A percentile compares a stretch with the other conserved stretches of the same genome.
These are phyloP conservation scores for Scarus forsteni DNA, from an alignment of 2,797 vertebrate species.

Conservation along the genomic window DNA sequence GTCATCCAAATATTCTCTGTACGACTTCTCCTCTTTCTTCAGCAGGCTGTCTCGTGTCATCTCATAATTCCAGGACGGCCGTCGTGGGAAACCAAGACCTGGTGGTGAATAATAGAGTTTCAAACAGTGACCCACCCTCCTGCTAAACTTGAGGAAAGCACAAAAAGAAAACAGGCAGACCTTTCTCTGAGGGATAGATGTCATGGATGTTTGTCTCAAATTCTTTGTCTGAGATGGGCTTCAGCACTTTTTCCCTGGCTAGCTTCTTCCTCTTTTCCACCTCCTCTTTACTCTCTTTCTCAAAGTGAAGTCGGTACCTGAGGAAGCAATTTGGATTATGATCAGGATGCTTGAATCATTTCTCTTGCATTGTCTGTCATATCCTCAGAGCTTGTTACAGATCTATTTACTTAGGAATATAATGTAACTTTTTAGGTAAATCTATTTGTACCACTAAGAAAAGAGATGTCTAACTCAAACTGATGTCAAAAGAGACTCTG, in stretches of 20 bases:
- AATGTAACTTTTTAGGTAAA: neutral
- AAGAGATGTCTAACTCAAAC: no score
- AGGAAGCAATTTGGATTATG: neutral
- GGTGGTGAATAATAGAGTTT: slow-evolving; percentile 59
- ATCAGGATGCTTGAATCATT: neutral
- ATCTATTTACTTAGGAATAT: no score
- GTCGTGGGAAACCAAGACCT: slow-evolving; percentile 92
- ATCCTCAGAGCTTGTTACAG: neutral
- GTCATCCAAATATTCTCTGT: slow-evolving; percentile 87
- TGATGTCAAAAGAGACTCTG: no score
- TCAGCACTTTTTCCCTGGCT: slow-evolving; percentile 86
- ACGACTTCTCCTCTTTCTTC: slow-evolving; percentile 90
- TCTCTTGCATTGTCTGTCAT: neutral
- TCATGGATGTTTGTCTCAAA: slow-evolving; percentile 88
- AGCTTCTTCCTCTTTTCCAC: slow-evolving; percentile 90
- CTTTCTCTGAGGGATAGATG: slow-evolving; percentile 88
- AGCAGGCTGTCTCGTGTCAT: slow-evolving; percentile 91
- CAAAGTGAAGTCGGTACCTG: slow-evolving; percentile 93
- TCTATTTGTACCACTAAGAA: neutral
- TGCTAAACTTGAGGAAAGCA: slow-evolving; percentile 44
- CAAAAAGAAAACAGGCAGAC: slow-evolving; percentile 53
- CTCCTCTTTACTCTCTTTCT: slow-evolving; percentile 91
- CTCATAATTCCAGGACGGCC: slow-evolving; percentile 92
- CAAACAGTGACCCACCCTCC: slow-evolving; percentile 41
- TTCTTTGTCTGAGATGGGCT: slow-evolving; percentile 82